Evolutionary conservation across 2,797 vertebrate species (phyloP), one percentile per base, ranked within the genome.

Genomic region (Xiphorhynchus erythropygius): DNA sequence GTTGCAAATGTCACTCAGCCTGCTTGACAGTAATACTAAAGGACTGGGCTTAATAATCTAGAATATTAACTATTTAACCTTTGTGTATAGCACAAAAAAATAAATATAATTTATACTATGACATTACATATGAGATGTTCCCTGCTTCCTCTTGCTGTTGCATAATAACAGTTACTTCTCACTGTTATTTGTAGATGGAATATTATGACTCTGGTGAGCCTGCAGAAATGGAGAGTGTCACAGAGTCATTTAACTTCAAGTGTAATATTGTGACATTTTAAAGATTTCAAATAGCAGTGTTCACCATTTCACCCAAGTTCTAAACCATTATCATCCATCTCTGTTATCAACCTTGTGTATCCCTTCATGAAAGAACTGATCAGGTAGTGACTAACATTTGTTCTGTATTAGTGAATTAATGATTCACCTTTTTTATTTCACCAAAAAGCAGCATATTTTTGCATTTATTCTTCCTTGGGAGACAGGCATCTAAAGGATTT

Each of bases 201-300:
- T 95, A 77, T 64, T 63, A 18, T 70, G 52, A 41, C 32, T 78
- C 23, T 32, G 32, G 32, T 64, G 64, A 74, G 37, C 28, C 59
- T 85, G 46, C 44, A 92, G 55, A 83, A 92, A 85, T 60, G 24
- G 42, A 59, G 71, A 89, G 37, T 49, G 37, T 96, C 90, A 85
- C 49, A 56, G 80, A 84, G 55, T 79, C 82, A 83, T 93, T 82
- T 84, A 73, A 67, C 41, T 91, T 77, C 49, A 60, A 19, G 17
- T 75, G 35, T 65, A n/a, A 69, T 83, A 56, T 47, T 89, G 33
- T 87, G 65, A 64, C 64, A 84, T 68, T 63, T 73, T 53, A 87
- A 89, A 89, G 67, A 46, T 24, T 90, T 47, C 39, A 82, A 50
- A 64, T 59, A 82, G 25, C 41, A 46, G 11, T 37, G 30, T 41